These are phyloP conservation scores for Numida meleagris DNA, from an alignment of 2,113 vertebrate genomes.

Conservation along the genomic window DNA sequence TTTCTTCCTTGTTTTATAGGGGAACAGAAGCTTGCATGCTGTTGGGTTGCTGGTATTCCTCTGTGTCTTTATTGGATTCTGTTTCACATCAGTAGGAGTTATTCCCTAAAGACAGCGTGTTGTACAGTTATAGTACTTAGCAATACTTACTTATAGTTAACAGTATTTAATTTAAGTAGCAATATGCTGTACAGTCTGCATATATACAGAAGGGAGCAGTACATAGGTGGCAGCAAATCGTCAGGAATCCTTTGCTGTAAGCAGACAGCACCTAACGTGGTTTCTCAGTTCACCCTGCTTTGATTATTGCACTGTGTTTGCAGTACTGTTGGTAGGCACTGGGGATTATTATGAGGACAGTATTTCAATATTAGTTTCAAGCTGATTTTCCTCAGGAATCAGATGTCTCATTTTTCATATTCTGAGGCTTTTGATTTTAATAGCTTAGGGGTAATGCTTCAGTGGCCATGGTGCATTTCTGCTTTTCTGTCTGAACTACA, in stretches of 20 bases:
- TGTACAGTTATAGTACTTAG: neutral
- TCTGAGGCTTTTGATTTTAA: neutral
- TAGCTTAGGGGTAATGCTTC: neutral
- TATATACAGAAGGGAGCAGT: neutral
- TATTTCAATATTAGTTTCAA: neutral
- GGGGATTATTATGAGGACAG: neutral
- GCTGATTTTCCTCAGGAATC: neutral
- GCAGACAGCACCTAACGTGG: neutral
- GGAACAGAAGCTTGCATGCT: neutral
- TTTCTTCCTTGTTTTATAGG: neutral
- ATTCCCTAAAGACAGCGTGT: neutral
- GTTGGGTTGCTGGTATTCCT: neutral
- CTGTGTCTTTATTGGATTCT: neutral
- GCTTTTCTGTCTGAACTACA: neutral
- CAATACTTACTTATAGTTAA: neutral
- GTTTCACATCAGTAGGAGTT: neutral
- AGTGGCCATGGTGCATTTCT: neutral
- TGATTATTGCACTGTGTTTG: neutral
- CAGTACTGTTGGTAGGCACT: neutral
- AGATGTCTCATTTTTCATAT: neutral
- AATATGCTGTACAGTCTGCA: neutral
- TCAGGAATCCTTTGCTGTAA: neutral
- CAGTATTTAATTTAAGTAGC: neutral
- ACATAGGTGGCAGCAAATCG: constrained; percentile 63
- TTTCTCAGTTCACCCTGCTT: neutral